A percentile compares a stretch with the other conserved stretches of the same genome.
These are phyloP conservation scores for Notospermus geniculatus DNA, from an alignment of 1,140 invertebrate genomes.

Conservation along the genomic window DNA sequence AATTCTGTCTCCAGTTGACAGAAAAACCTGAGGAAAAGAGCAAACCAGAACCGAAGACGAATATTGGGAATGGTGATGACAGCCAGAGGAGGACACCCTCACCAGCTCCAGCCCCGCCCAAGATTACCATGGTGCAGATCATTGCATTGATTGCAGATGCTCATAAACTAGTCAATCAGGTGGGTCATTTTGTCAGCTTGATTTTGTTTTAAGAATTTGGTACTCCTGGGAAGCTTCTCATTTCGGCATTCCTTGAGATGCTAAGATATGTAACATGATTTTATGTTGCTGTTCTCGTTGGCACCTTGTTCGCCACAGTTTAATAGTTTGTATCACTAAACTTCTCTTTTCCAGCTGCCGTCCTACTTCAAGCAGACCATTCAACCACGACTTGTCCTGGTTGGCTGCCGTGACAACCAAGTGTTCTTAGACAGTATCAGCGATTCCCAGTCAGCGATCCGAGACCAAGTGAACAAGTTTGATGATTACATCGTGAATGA, in stretches of 20 bases:
- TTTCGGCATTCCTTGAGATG: no score
- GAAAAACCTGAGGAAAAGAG: neutral
- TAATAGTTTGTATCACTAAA: no score
- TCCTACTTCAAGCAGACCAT: conserved; percentile 23
- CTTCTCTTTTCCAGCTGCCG: conserved; percentile 24
- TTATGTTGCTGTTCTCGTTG: no score
- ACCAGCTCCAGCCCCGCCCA: conserved; percentile 16
- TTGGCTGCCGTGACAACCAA: conserved; percentile 15
- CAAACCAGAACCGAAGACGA: neutral
- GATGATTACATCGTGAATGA: conserved; percentile 41
- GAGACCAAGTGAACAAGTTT: conserved; percentile 50
- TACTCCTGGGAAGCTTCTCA: no score
- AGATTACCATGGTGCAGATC: conserved; percentile 43
- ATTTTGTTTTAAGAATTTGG: no score
- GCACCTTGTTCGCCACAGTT: no score
- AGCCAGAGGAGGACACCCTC: neutral
- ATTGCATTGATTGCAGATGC: conserved; percentile 42
- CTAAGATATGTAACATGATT: no score
- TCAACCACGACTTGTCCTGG: conserved; percentile 21
- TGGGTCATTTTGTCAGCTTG: conserved; percentile 10
- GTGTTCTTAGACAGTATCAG: conserved; percentile 32
- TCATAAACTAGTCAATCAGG: conserved; percentile 30
- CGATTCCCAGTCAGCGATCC: conserved; percentile 28
- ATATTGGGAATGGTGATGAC: conserved; percentile 3
- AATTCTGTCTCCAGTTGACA: neutral